Evolutionary conservation across 2,113 vertebrate genomes (phyloP).

Genomic region (Sprattus sprattus): DNA sequence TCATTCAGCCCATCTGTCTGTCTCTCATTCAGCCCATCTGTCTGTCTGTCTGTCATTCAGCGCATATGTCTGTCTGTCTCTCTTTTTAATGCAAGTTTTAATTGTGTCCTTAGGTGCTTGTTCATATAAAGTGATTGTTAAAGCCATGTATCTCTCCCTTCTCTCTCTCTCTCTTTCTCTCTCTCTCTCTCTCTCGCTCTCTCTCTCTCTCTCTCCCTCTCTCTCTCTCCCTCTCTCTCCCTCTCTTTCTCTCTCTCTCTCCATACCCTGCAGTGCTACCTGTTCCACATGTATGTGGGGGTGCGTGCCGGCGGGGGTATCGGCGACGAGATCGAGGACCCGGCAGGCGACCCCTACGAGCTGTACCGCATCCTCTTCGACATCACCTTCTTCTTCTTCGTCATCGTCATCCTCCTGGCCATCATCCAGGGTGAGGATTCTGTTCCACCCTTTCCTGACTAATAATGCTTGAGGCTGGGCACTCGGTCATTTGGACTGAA

Average conservation of each 20-base stretch:
- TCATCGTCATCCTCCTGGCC: constrained; percentile 95
- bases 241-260: neutral
- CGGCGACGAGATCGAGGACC: constrained; percentile 97
- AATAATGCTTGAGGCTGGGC: too few relatives aligned
- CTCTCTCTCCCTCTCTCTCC: neutral
- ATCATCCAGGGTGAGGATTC: constrained; percentile 89
- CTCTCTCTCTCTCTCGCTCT: neutral
- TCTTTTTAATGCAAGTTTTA: too few relatives aligned
- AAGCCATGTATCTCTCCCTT: neutral
- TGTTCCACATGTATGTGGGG: constrained; percentile 98
- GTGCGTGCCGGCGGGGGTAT: constrained; percentile 96
- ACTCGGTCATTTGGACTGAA: too few relatives aligned
- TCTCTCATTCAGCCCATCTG: too few relatives aligned
- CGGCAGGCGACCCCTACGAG: constrained; percentile 95
- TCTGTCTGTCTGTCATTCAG: too few relatives aligned
- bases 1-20: too few relatives aligned
- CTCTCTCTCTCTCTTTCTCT: neutral
- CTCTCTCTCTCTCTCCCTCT: neutral
- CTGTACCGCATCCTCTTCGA: constrained; percentile 98
- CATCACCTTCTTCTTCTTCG: constrained; percentile 99
- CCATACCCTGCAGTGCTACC: constrained; percentile 79
- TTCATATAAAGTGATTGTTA: too few relatives aligned
- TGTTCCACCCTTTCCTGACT: too few relatives aligned
- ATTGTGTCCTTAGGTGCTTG: too few relatives aligned
- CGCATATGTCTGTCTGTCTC: too few relatives aligned